Base-by-base conservation (phyloP, 2,113 vertebrate genomes). In the Tylochromis polylepis region DNA sequence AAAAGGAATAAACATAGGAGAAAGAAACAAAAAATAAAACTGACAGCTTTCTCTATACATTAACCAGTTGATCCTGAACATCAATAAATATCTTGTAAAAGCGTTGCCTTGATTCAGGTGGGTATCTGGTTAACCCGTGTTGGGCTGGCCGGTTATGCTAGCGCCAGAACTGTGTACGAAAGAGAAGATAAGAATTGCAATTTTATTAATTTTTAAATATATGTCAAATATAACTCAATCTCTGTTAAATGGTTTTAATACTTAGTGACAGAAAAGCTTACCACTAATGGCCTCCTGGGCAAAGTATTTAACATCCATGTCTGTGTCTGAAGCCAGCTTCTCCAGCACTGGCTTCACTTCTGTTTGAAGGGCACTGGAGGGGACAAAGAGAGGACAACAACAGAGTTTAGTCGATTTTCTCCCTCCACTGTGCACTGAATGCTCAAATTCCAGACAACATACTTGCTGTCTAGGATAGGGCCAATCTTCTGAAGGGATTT, bases 291-390 rank as follows among this genome's bases (percentile, higher is more conserved):
- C 98, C 95, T 98, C 98, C 95, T 97, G 97, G 85, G 98, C 97
- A 89, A 98, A 98, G 93, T 98, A 98, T 84, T 98, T 98, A 85
- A 98, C 97, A 82, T 98, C 98, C 96, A 97, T 97, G 91, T 98
- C 97, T 89, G 97, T 95, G 90, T 98, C 98, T 81, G 97, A 95
- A 84, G 97, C 95, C 70, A 98, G 92, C 85, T 97, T 98, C 93
- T 98, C 97, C 79, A 98, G 95, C 79, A 97, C 96, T 0, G 97
- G 97, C 91, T 97, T 98, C 87, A 98, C 97, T 86, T 98, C 97
- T n/a, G 95, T 91, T 87, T 98, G 97, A 89, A 98, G 95, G 70
- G 97, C 95, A 88, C 98, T 98, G 85, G 5, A 85, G 8, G 78
- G 85, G 91, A 84, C 43, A 88, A 87, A 20, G 36, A 34, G 1